Evolutionary conservation across 2,797 vertebrate genomes (phyloP), one percentile per base, ranked within the genome.

Genomic region (Chromis chromis): DNA sequence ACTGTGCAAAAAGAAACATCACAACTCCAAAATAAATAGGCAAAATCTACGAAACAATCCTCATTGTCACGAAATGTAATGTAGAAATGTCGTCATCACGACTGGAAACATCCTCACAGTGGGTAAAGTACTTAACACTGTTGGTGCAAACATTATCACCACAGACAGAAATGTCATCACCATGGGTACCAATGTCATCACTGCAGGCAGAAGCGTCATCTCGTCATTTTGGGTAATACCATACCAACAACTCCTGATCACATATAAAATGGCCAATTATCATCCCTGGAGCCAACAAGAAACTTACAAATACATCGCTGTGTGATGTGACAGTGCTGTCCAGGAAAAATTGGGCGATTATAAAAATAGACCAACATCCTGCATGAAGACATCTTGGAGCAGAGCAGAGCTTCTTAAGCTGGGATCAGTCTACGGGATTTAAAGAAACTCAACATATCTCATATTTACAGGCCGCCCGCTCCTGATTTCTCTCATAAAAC

Each of bases 361-460:
- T 46, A 79, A 69, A 84, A 87, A 84, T 66, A 75, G 59, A 74
- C n/a, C 24, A 50, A 27, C 55, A 39, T 55, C 54, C 56, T 57
- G 49, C 75, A 82, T 77, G 76, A 72, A 90, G 83, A 84, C 76
- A 65, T 86, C 62, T 70, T 65, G 62, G 58, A 86, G 75, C 72
- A 55, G 71, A 82, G 83, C 39, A 39, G 65, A 56, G 44, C 65
- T 82, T 76, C 79, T 76, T 88, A 91, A 89, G 78, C 85, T 48
- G 70, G 89, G 89, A 90, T 92, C 86, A 88, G 76, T 66, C 80
- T 63, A 65, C 63, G 56, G 88, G 88, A 86, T 89, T 88, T 81
- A 79, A 86, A 81, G 65, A 85, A 78, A 76, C 67, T 70, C 59
- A 81, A 74, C 85, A 65, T 91, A 91, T 91, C 91, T 90, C 86